Conservation (phyloP, 2,113 vertebrate species). For the Thamnaconus septentrionalis region DNA sequence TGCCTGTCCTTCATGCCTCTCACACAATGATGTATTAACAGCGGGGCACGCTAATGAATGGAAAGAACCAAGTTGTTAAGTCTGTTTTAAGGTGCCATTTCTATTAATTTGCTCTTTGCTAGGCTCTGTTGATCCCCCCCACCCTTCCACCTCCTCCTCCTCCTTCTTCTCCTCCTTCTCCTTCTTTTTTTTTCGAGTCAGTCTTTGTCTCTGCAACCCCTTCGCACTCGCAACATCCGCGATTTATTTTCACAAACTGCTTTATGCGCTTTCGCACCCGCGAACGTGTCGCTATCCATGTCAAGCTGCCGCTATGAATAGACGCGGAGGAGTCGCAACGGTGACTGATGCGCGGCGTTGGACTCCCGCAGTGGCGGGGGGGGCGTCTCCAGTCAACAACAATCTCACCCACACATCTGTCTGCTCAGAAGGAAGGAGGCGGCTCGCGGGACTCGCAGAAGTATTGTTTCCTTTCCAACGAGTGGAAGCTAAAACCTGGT, state of each 20-base stretch:
- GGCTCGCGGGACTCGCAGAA: too few species aligned
- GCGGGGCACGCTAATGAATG: conserved; percentile 86
- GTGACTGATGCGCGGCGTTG: neutral
- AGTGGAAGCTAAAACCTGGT: too few species aligned
- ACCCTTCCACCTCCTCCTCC: too few species aligned
- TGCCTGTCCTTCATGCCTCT: conserved; percentile 91
- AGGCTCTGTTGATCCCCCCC: conserved; percentile 42
- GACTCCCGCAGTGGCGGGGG: conserved; percentile 6
- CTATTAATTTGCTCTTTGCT: conserved; percentile 87
- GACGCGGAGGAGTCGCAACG: conserved; percentile 16
- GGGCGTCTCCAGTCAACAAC: conserved; percentile 47
- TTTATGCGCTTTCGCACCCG: conserved; percentile 57
- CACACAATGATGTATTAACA: conserved; percentile 93
- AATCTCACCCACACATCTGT: conserved; percentile 8
- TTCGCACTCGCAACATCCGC: conserved; percentile 20
- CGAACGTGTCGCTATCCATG: conserved; percentile 62
- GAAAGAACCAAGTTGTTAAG: conserved; percentile 86
- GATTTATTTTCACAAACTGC: conserved; percentile 78
- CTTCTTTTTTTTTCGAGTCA: conserved; percentile 52
- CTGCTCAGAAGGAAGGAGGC: neutral
- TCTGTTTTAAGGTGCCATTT: conserved; percentile 86
- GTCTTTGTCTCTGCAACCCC: too few species aligned
- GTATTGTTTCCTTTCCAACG: too few species aligned
- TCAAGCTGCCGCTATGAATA: conserved; percentile 59
- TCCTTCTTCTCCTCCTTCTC: neutral